These are phyloP conservation scores for Drosophila crucigera DNA, from an alignment of 2,888 invertebrate species.

Conservation along the genomic window DNA sequence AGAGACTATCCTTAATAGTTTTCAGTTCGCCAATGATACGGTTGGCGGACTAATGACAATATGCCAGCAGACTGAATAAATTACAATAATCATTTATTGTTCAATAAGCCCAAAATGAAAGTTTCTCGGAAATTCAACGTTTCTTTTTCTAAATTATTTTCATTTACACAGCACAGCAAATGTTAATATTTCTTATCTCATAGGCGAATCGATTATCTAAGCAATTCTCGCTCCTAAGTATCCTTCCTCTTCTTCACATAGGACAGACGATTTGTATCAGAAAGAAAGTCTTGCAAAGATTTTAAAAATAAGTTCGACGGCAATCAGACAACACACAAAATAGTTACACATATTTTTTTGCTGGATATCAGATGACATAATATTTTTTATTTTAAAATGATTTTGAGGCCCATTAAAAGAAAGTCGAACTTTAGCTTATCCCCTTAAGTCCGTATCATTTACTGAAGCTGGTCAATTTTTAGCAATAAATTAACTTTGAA, in stretches of 20 bases:
- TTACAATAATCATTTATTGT: conserved; percentile 55
- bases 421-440: not conserved
- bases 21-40: conserved; percentile 55
- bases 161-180: not conserved
- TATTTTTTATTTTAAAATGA: too few species aligned
- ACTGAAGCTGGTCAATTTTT: not conserved
- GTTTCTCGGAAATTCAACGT: not conserved
- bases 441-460: not conserved
- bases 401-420: not conserved
- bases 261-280: too few species aligned
- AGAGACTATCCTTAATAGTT: conserved; percentile 60
- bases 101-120: conserved; percentile 40
- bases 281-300: too few species aligned
- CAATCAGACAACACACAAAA: too few species aligned
- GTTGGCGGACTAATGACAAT: conserved; percentile 51
- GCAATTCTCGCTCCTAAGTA: too few species aligned
- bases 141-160: not conserved
- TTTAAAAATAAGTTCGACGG: too few species aligned
- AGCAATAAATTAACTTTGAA: not conserved
- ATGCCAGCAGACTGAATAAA: conserved; percentile 45
- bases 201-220: accelerated
- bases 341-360: too few species aligned
- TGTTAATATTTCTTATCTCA: not conserved
- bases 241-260: too few species aligned
- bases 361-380: too few species aligned